Base-by-base conservation (phyloP, 1,140 invertebrate species). In the Streblospio benedicti region DNA sequence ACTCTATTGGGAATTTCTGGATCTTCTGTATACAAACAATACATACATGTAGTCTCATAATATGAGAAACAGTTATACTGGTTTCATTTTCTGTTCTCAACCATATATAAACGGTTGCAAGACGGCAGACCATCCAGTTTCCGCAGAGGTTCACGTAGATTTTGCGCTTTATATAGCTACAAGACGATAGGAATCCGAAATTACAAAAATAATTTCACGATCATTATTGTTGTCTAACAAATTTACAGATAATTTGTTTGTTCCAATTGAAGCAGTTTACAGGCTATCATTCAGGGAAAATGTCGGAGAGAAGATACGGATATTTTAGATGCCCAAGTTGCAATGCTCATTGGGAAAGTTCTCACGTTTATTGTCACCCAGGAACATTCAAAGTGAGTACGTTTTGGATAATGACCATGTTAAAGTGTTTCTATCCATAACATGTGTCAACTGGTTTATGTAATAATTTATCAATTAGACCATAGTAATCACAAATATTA, bases 221-320 rank as follows among this genome's bases (percentile, higher is more conserved):
- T 62, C 64, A 14, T 65, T 12, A 14, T 52, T 25, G 0, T 64
- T 67, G 0, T 67, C 64, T 44, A 62, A 67, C 31, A 69, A 41
- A 47, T 67, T 65, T 18, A 60, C 35, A 12, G 66, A 66, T 35
- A 69, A 20, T 49, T 66, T 69, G 4, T 59, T 63, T 27, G 65
- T 63, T 53, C 66, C 66, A n/a, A 68, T 63, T 4, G 66, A 62
- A 23, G 66, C 66, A 18, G 63, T 23, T 2, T 43, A 60, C 30
- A 56, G 53, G 12, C 65, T 35, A 18, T 55, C 35, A 28, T 61
- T 59, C 18, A 32, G 50, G 38, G 59, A 62, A 20, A 51, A 58
- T 9, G 66, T 45, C n/a, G 63, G 27, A 1, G 61, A 44, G 18
- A 68, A 49, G 32, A 66, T 68, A 16, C 65, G 59, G 33, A 61